phyloP scores from a whole-genome alignment of 1,140 invertebrate genomes.

The Anthonomus grandis region DNA sequence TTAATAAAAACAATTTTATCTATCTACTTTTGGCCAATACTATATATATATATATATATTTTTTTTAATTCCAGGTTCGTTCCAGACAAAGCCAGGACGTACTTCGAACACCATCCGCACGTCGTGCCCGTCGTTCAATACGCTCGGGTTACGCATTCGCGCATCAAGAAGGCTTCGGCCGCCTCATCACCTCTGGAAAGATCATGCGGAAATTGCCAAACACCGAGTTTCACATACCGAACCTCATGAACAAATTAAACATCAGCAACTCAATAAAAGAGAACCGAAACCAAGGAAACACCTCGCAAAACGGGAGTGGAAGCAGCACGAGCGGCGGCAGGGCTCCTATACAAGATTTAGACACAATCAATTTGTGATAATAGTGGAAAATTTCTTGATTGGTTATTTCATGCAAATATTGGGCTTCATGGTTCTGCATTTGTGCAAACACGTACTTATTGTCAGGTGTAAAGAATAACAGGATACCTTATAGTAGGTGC shows the following conservation, averaged over 20 bases:
- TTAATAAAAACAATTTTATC: too few species aligned
- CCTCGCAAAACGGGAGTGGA: constrained; percentile 51
- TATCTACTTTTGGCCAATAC: too few species aligned
- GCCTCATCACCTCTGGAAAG: constrained; percentile 96
- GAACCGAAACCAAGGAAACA: constrained; percentile 36
- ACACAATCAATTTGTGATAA: constrained; percentile 61
- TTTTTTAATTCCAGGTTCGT: constrained; percentile 40
- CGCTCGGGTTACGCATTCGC: constrained; percentile 98
- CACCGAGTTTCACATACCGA: constrained; percentile 55
- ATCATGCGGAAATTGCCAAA: constrained; percentile 87
- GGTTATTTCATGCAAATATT: neutral
- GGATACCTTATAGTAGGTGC: neutral
- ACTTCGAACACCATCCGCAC: constrained; percentile 78
- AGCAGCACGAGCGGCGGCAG: constrained; percentile 49
- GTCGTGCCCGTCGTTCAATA: constrained; percentile 82
- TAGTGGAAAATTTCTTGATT: constrained; percentile 7
- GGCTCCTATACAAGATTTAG: constrained; percentile 60
- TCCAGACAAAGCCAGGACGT: constrained; percentile 73
- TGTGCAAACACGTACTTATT: neutral
- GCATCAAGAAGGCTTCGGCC: constrained; percentile 95
- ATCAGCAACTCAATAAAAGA: constrained; percentile 35
- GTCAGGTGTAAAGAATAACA: neutral
- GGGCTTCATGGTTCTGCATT: neutral
- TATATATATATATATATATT: neutral
- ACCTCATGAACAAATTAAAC: constrained; percentile 48